Percentiles rank a stretch among this genome's conserved stretches.
These are phyloP conservation scores for Anhinga rufa DNA, from an alignment of 2,113 vertebrate genomes.

Conservation along the genomic window DNA sequence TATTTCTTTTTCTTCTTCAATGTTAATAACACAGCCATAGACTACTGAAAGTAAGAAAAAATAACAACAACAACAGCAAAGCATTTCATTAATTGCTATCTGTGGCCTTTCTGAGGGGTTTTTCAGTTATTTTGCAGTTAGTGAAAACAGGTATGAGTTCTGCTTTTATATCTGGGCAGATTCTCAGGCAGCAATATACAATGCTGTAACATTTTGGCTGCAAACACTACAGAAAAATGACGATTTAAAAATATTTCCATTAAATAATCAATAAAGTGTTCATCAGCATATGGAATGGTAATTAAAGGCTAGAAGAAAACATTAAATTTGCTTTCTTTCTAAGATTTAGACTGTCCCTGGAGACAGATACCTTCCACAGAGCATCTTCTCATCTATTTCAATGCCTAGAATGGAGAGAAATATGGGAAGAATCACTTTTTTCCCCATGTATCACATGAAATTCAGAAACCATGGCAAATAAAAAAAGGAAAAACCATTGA, in stretches of 20 bases:
- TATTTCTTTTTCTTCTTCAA: not conserved
- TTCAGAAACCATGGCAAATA: not conserved
- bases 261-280: not conserved
- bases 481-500: not conserved
- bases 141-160: not conserved
- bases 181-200: not conserved
- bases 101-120: not conserved
- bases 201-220: not conserved
- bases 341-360: not conserved
- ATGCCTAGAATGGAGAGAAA: not conserved
- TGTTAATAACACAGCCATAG: not conserved
- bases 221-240: not conserved
- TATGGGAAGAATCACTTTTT: not conserved
- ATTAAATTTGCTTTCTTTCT: not conserved
- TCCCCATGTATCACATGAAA: not conserved
- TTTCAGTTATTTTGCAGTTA: not conserved
- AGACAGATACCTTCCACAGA: not conserved
- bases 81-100: not conserved
- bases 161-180: not conserved
- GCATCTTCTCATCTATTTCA: not conserved
- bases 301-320: not conserved
- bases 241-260: not conserved
- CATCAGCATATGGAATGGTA: not conserved
- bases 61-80: not conserved
- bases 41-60: not conserved